Evolutionary conservation across 1,140 invertebrate genomes (phyloP).

Genomic region (Dreissena rostriformis): DNA sequence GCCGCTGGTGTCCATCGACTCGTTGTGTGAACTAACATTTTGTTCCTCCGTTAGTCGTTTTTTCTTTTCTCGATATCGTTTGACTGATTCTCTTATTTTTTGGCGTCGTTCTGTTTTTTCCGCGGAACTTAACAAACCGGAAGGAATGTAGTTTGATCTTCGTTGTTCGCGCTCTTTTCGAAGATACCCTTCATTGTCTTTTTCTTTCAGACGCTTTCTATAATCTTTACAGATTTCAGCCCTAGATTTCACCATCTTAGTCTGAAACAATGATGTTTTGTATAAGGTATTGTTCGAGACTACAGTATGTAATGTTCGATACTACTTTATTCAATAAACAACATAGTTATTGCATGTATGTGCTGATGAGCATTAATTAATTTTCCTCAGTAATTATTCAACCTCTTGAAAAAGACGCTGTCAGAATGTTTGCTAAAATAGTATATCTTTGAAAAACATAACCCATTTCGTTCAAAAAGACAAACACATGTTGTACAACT

Average conservation of each 20-base stretch:
- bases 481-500: too few relatives aligned
- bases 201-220: constrained; percentile 18
- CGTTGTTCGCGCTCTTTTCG: constrained; percentile 9
- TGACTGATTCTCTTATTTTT: constrained; percentile 3
- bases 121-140: background rate
- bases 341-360: too few relatives aligned
- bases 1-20: background rate
- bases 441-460: too few relatives aligned
- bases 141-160: constrained; percentile 2
- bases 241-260: too few relatives aligned
- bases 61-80: background rate
- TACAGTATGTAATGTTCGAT: constrained; percentile 5
- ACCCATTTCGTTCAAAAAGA: too few relatives aligned
- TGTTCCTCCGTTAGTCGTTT: background rate
- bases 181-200: constrained; percentile 8
- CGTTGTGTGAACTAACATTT: background rate
- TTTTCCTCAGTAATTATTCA: too few relatives aligned
- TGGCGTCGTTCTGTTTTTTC: background rate
- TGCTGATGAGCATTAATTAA: too few relatives aligned
- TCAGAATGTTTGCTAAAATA: too few relatives aligned
- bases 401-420: too few relatives aligned
- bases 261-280: background rate
- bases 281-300: constrained; percentile 7
- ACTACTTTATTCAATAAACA: constrained; percentile 16
- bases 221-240: too few relatives aligned